Conservation (phyloP, 2,888 invertebrate species). For the Caenorhabditis sinica region DNA sequence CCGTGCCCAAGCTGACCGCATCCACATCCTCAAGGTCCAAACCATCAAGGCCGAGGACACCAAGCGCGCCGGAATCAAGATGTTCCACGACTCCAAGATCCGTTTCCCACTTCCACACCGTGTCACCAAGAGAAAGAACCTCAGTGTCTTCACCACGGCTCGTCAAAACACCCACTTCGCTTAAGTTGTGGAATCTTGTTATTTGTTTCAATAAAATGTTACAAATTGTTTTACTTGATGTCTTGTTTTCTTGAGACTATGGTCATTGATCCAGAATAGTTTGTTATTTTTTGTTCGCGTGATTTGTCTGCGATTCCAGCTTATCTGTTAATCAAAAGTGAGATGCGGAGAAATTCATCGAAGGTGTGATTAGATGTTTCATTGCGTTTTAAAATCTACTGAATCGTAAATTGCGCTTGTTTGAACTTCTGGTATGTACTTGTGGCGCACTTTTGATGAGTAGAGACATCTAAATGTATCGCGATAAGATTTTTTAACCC, state of each 20-base stretch:
- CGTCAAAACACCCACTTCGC: slow-evolving; percentile 85
- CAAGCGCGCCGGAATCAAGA: slow-evolving; percentile 95
- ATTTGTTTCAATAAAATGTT: slow-evolving; percentile 75
- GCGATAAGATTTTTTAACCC: background rate
- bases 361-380: too few relatives aligned
- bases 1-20: slow-evolving; percentile 97
- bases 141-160: slow-evolving; percentile 86
- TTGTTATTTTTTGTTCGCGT: background rate
- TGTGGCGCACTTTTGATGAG: background rate
- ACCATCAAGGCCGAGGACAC: slow-evolving; percentile 93
- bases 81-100: slow-evolving; percentile 97
- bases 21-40: slow-evolving; percentile 94
- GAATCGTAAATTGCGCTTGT: too few relatives aligned
- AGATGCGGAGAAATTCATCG: too few relatives aligned
- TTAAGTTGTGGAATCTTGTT: slow-evolving; percentile 75
- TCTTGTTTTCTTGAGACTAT: background rate
- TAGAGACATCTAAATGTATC: too few relatives aligned
- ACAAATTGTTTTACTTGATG: slow-evolving; percentile 42
- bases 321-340: too few relatives aligned
- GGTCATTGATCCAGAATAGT: slow-evolving; percentile 9
- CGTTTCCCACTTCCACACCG: slow-evolving; percentile 94
- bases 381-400: too few relatives aligned
- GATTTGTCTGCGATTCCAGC: too few relatives aligned
- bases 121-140: slow-evolving; percentile 85
- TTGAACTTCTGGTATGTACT: too few relatives aligned